A percentile compares a stretch with the other conserved stretches of the same genome.
Evolutionary conservation across 2,888 invertebrate genomes (phyloP).

Genomic region (Megastigmus dorsalis): DNA sequence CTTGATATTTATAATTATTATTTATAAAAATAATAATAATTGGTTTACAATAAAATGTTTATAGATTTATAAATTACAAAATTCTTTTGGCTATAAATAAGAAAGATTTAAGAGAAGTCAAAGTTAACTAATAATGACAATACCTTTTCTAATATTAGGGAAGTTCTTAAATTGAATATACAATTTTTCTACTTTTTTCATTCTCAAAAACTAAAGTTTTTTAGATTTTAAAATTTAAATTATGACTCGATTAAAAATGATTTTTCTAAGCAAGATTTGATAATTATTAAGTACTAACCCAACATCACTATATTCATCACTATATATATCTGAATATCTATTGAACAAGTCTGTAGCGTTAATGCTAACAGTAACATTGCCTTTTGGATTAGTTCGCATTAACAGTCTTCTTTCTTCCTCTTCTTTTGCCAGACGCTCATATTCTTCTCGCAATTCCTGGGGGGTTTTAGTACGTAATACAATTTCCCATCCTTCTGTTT

Average conservation of each 20-base stretch:
- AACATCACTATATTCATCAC: conserved; percentile 70
- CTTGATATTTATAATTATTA: conserved; percentile 6
- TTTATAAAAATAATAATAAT: neutral
- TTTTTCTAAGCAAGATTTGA: neutral
- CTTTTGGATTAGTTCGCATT: conserved; percentile 93
- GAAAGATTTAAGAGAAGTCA: neutral
- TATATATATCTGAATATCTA: conserved; percentile 84
- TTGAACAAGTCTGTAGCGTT: conserved; percentile 96
- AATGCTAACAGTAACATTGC: conserved; percentile 88
- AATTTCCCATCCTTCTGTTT: conserved; percentile 97
- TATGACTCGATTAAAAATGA: neutral
- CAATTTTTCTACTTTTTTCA: too few relatives aligned
- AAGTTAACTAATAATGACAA: neutral
- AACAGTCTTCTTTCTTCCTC: conserved; percentile 91
- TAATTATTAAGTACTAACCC: conserved; percentile 39
- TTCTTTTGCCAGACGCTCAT: conserved; percentile 90
- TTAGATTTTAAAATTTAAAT: neutral
- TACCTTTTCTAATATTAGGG: too few relatives aligned
- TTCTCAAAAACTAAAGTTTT: neutral
- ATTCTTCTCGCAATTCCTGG: conserved; percentile 96
- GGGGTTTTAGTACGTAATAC: conserved; percentile 94
- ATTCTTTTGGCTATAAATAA: too few relatives aligned
- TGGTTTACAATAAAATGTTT: neutral
- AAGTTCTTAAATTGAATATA: neutral
- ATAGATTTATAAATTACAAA: neutral